Percentiles rank a stretch among this genome's conserved stretches.
Evolutionary conservation across 2,888 invertebrate genomes (phyloP).

Genomic region (Aphelenchoides bicaudatus): DNA sequence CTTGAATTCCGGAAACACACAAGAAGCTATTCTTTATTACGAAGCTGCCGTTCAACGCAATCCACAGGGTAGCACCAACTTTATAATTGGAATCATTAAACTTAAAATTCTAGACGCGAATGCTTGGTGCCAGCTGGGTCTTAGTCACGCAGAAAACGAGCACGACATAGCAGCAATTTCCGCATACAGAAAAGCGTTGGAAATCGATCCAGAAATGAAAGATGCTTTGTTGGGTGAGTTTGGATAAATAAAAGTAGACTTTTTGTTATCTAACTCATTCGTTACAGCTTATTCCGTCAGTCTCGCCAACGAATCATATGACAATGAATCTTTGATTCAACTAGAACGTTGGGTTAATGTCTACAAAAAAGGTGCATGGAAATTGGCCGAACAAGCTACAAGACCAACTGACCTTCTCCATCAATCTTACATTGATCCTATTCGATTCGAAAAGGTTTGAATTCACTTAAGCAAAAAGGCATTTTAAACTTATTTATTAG

Average conservation of each 20-base stretch:
- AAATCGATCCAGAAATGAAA: slow-evolving; percentile 46
- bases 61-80: no score
- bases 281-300: slow-evolving; percentile 85
- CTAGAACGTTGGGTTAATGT: slow-evolving; percentile 65
- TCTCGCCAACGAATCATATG: slow-evolving; percentile 90
- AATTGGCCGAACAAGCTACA: background rate
- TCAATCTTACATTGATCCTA: slow-evolving; percentile 38
- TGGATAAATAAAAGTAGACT: no score
- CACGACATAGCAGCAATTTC: slow-evolving; percentile 87
- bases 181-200: slow-evolving; percentile 73
- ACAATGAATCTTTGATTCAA: slow-evolving; percentile 80
- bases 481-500: slow-evolving; percentile 26
- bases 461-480: slow-evolving; percentile 14
- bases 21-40: slow-evolving; percentile 90
- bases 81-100: no score
- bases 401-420: slow-evolving; percentile 14
- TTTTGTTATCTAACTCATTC: no score
- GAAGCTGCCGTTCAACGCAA: slow-evolving; percentile 76
- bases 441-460: slow-evolving; percentile 31
- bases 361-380: slow-evolving; percentile 24
- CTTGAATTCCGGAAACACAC: slow-evolving; percentile 73
- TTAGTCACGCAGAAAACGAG: slow-evolving; percentile 95
- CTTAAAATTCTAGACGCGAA: no score
- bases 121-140: slow-evolving; percentile 73
- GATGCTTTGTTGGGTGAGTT: slow-evolving; percentile 81